A percentile compares a stretch with the other conserved stretches of the same genome.
These are phyloP conservation scores for Pseudotriccus pelzelni DNA, from an alignment of 2,797 vertebrate species.

Conservation along the genomic window DNA sequence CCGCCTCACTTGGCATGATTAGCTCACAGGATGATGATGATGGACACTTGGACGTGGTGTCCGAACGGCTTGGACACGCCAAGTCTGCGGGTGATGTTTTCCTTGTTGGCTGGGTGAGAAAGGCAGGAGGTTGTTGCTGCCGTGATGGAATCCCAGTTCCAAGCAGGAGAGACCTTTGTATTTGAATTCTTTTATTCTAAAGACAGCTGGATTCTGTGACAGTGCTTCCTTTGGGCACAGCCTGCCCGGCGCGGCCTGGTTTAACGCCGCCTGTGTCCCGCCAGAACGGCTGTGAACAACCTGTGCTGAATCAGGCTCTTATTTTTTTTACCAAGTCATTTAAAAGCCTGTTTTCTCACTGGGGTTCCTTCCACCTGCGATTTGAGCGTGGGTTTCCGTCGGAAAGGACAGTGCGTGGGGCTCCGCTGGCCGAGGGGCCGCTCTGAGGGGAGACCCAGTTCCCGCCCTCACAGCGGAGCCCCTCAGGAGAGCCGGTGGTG, in stretches of 20 bases:
- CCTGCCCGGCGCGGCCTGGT: neutral
- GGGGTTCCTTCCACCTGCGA: neutral
- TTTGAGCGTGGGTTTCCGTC: neutral
- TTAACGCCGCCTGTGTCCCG: neutral
- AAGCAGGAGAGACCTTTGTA: neutral
- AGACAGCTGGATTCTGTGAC: neutral
- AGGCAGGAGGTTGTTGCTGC: neutral
- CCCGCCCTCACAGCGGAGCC: neutral
- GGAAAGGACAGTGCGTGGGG: neutral
- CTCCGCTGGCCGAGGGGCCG: neutral
- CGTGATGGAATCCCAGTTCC: neutral
- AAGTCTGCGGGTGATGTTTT: neutral
- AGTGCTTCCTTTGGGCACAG: neutral
- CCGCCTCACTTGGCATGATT: neutral
- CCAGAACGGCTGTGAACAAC: neutral
- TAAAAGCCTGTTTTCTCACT: neutral
- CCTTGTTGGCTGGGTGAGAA: neutral
- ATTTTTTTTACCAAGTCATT: neutral
- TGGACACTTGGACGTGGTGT: neutral
- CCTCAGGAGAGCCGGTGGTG: neutral
- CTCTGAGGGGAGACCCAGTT: neutral
- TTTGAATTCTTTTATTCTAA: neutral
- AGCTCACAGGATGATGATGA: neutral
- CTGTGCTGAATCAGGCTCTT: neutral
- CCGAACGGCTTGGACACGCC: fast-evolving